Percentiles rank a stretch among this genome's conserved stretches.
Conservation (phyloP, 2,797 vertebrate species). For the Tamandua tetradactyla region DNA sequence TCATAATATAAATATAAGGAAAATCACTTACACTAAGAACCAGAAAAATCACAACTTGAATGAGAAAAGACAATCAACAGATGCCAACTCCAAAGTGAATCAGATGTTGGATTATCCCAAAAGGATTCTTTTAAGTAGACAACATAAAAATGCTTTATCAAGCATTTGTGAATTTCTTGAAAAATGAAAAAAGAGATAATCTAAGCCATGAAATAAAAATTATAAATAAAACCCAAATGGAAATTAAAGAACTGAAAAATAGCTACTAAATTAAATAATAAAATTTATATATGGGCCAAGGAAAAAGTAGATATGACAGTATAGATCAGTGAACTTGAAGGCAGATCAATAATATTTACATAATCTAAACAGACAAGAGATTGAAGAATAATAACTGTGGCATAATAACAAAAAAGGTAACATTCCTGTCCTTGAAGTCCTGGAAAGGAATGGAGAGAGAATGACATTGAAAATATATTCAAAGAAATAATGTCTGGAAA, state of each 20-base stretch:
- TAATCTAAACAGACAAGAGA: neutral
- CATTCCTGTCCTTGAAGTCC: neutral
- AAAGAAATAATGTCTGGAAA: neutral
- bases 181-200: neutral
- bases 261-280: neutral
- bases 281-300: neutral
- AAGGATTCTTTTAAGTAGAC: neutral
- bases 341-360: neutral
- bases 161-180: neutral
- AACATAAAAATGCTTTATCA: neutral
- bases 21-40: neutral
- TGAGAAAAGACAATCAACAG: neutral
- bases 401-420: neutral
- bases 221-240: neutral
- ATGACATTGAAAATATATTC: neutral
- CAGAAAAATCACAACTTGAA: neutral
- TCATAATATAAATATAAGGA: neutral
- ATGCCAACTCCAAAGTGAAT: neutral
- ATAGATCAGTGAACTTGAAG: neutral
- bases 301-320: neutral
- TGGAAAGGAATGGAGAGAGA: neutral
- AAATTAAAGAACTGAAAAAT: neutral
- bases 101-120: neutral
- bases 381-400: neutral
- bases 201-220: neutral